phyloP scores from a whole-genome alignment of 2,113 vertebrate species.

The Epinephelus moara region DNA sequence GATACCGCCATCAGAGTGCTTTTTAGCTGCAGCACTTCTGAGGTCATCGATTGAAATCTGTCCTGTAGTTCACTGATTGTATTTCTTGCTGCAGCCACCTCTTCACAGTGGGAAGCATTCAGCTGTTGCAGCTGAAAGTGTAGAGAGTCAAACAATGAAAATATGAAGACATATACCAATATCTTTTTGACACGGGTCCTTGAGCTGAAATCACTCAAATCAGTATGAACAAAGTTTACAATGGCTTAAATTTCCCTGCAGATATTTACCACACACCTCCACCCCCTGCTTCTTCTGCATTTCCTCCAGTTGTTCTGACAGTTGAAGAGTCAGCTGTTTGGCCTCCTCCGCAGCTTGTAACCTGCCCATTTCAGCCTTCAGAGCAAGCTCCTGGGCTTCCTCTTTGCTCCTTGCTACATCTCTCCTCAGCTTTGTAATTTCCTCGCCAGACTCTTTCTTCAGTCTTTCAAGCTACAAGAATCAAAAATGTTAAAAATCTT shows the following conservation, averaged over 20 bases:
- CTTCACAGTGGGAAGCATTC: slow-evolving; percentile 62
- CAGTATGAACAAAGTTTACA: slow-evolving; percentile 15
- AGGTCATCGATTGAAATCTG: slow-evolving; percentile 63
- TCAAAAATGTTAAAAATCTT: neutral
- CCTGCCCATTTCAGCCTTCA: slow-evolving; percentile 65
- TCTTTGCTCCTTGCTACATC: slow-evolving; percentile 61
- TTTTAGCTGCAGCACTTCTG: slow-evolving; percentile 77
- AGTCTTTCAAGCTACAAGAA: slow-evolving; percentile 69
- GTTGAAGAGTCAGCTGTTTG: slow-evolving; percentile 56
- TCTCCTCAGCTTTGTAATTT: slow-evolving; percentile 67
- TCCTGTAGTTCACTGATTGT: slow-evolving; percentile 72
- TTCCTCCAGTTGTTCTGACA: slow-evolving; percentile 69
- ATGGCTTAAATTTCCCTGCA: slow-evolving; percentile 11
- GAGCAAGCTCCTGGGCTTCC: slow-evolving; percentile 60
- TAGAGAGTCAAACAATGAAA: slow-evolving; percentile 20
- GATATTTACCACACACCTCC: slow-evolving; percentile 63
- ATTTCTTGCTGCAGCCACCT: slow-evolving; percentile 57
- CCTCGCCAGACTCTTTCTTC: slow-evolving; percentile 68
- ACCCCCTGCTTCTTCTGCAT: slow-evolving; percentile 61
- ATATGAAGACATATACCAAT: slow-evolving; percentile 18
- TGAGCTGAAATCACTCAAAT: slow-evolving; percentile 18
- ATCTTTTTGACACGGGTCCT: slow-evolving; percentile 5
- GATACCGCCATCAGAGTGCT: slow-evolving; percentile 65
- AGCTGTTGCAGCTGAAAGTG: slow-evolving; percentile 69
- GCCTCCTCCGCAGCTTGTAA: slow-evolving; percentile 64